Base-by-base conservation (phyloP, 53 echinoderm and acorn worm species). In the Echinometra lucunter region DNA sequence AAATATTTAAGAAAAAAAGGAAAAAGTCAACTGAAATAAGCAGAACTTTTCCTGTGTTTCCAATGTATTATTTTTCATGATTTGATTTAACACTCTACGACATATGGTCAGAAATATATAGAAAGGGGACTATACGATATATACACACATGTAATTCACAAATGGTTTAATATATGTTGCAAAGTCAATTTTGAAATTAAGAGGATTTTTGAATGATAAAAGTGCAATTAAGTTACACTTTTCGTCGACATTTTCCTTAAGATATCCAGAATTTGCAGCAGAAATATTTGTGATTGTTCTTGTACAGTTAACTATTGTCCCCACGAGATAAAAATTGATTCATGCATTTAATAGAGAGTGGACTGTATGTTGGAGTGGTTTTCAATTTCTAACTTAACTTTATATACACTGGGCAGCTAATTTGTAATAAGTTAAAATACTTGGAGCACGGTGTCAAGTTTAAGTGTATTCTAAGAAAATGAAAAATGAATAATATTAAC, bases 351-450 rank as follows among this genome's bases (percentile, higher is more conserved):
- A 40, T 37, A 89, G 60, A 89, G 23, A 21, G 18, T 38, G 35
- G 37, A 28, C 7, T 57, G 89, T 34, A 4, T 91, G 91, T 66
- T 21, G 28, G 78, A 75, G 53, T 92, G 57, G 78, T 2, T 53
- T 9, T 55, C 32, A 28, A 47, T 12, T 92, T 45, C 37, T 25
- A 78, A 34, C 19, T 21, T 70, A 90, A 81, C 44, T 74, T 80
- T 42, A 30, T n/a, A n/a, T 55, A 56, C 80, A 55, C 23, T 92
- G 78, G 80, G 80, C 92, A 57, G 92, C 78, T 92, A 78, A 75
- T 92, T 72, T 78, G 17, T 30, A 60, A 92, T 96, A 96, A 94
- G 75, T 96, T 94, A 94, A 94, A 94, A 63, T 94, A 94, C 96
- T 96, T 96, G 96, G 96, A 96, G 96, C 96, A 57, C 93, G 40